Conservation (phyloP, 1,140 invertebrate genomes). For the Carposina sasakii region DNA sequence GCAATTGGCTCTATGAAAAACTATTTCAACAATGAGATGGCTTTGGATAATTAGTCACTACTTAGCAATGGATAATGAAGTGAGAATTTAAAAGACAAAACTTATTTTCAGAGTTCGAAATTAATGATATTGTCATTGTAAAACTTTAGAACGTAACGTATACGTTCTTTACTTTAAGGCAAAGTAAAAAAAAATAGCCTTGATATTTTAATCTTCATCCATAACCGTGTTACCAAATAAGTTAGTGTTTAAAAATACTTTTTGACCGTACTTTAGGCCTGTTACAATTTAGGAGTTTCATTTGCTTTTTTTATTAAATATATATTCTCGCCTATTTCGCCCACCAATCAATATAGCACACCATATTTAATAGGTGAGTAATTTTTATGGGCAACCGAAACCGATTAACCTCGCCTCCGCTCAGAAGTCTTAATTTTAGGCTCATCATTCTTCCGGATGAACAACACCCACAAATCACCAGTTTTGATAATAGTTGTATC, state of each 20-base stretch:
- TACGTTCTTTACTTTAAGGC: too few relatives aligned
- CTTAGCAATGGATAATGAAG: too few relatives aligned
- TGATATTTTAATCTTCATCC: too few relatives aligned
- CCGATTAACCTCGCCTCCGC: slow-evolving; percentile 36
- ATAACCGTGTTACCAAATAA: too few relatives aligned
- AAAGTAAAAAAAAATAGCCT: too few relatives aligned
- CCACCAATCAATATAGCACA: slow-evolving; percentile 30
- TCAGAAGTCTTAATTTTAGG: slow-evolving; percentile 24
- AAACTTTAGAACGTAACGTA: too few relatives aligned
- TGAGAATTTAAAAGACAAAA: not conserved
- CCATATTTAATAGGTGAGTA: slow-evolving; percentile 37
- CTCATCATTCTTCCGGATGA: slow-evolving; percentile 42
- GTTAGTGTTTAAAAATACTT: too few relatives aligned
- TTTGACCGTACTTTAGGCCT: too few relatives aligned
- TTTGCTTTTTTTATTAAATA: slow-evolving; percentile 23
- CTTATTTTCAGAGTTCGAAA: not conserved
- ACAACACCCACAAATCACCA: slow-evolving; percentile 34
- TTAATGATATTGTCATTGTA: too few relatives aligned
- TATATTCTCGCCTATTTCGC: slow-evolving; percentile 31
- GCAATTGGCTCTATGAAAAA: slow-evolving; percentile 25
- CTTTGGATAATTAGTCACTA: too few relatives aligned
- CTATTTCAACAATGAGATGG: slow-evolving; percentile 4
- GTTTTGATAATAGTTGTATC: slow-evolving; percentile 20
- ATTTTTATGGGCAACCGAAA: slow-evolving; percentile 41
- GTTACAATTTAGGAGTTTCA: too few relatives aligned